Conservation (phyloP, 1,140 invertebrate species). For the Pseudomyrmex pallidus region DNA sequence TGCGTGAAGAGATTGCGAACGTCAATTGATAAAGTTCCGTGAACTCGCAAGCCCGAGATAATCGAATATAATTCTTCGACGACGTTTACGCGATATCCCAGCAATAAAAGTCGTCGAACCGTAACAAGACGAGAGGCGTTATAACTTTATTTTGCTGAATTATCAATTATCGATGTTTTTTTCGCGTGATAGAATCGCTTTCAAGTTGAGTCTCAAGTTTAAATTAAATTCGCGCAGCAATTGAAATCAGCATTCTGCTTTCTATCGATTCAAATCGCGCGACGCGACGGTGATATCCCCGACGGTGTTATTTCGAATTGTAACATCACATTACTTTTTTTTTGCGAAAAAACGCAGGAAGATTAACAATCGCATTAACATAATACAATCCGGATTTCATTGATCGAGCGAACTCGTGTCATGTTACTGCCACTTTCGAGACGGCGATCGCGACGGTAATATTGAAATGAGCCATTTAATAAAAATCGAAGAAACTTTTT, state of each 20-base stretch:
- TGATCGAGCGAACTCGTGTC: neutral
- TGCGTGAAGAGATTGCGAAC: conserved; percentile 55
- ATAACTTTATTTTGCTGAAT: neutral
- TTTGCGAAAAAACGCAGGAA: neutral
- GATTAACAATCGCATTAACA: neutral
- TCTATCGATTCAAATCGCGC: neutral
- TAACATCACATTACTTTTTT: neutral
- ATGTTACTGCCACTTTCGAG: neutral
- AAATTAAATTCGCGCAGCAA: neutral
- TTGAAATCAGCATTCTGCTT: neutral
- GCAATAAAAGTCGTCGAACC: neutral
- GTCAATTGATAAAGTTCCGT: conserved; percentile 61
- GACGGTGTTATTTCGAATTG: neutral
- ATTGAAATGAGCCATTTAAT: conserved; percentile 32
- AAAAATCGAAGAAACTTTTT: conserved; percentile 59
- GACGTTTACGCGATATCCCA: neutral
- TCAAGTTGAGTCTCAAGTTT: neutral
- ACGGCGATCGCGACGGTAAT: conserved; percentile 5
- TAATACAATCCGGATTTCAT: conserved; percentile 39
- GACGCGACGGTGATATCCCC: neutral
- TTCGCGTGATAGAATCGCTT: neutral
- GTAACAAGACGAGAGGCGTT: neutral
- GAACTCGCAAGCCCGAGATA: conserved; percentile 52
- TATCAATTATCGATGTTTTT: neutral
- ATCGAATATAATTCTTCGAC: neutral